Conservation (phyloP, 2,797 vertebrate genomes). For the Rousettus madagascariensis region DNA sequence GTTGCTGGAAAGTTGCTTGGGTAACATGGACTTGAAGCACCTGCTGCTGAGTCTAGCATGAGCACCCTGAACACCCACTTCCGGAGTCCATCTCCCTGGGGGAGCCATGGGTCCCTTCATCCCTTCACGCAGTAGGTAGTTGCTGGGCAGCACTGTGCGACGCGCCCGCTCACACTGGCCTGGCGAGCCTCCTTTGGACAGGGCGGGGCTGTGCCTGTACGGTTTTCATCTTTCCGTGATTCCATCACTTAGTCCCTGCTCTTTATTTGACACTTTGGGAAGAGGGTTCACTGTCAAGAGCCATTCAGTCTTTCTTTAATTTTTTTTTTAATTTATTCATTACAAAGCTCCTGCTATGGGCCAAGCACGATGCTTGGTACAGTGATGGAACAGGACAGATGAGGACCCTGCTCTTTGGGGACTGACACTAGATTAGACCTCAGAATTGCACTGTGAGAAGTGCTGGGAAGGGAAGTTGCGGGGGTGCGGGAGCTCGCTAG, state of each 20-base stretch:
- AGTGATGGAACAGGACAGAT: neutral
- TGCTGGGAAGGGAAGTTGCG: neutral
- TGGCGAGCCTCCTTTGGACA: neutral
- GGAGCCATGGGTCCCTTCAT: neutral
- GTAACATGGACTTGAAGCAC: neutral
- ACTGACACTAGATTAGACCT: neutral
- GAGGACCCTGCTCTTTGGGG: neutral
- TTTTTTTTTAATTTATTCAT: neutral
- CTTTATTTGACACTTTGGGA: neutral
- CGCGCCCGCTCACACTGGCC: neutral
- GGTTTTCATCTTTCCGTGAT: neutral
- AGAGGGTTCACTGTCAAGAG: neutral
- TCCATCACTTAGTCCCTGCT: neutral
- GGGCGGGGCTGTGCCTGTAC: neutral
- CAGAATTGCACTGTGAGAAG: neutral
- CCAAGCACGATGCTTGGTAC: neutral
- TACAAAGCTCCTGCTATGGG: neutral
- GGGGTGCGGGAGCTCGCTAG: neutral
- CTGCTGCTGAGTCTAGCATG: neutral
- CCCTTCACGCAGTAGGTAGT: neutral
- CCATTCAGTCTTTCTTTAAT: neutral
- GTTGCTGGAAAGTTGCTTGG: neutral
- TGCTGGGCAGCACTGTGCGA: neutral
- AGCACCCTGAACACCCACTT: neutral
- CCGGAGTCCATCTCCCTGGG: neutral